Evolutionary conservation across 2,113 vertebrate species (phyloP).

Genomic region (Pyrgilauda ruficollis): DNA sequence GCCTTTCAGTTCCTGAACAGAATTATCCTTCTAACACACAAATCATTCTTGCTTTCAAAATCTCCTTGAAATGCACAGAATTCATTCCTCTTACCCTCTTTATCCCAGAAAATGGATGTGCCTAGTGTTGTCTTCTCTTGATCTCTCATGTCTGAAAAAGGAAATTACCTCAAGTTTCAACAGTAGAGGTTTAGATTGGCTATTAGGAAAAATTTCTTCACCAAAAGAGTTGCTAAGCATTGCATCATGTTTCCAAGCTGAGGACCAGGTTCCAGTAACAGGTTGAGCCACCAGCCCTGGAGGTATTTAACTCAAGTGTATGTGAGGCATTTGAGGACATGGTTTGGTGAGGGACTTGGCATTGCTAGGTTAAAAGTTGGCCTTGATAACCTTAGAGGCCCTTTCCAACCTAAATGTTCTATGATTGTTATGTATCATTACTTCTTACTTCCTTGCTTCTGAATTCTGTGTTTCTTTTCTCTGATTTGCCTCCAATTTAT

Average conservation of each 20-base stretch:
- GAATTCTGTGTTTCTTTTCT: neutral
- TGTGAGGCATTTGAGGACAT: neutral
- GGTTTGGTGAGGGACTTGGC: neutral
- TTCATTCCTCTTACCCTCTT: neutral
- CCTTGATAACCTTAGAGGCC: rapidly evolving
- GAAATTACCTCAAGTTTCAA: neutral
- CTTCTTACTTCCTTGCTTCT: neutral
- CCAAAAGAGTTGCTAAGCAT: neutral
- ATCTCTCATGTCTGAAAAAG: neutral
- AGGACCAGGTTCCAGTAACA: neutral
- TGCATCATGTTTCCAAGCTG: neutral
- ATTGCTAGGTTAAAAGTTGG: neutral
- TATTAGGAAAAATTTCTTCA: neutral
- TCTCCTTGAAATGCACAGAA: neutral
- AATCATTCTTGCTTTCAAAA: neutral
- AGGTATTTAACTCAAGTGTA: neutral
- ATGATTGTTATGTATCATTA: neutral
- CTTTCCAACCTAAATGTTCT: neutral
- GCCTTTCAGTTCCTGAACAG: neutral
- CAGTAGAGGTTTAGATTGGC: neutral
- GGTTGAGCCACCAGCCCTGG: neutral
- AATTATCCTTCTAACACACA: neutral
- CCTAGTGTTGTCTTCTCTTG: neutral
- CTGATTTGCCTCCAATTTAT: neutral
- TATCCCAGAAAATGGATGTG: neutral